Base-by-base conservation (phyloP, 1,140 invertebrate genomes). In the Drosophila aff. region DNA sequence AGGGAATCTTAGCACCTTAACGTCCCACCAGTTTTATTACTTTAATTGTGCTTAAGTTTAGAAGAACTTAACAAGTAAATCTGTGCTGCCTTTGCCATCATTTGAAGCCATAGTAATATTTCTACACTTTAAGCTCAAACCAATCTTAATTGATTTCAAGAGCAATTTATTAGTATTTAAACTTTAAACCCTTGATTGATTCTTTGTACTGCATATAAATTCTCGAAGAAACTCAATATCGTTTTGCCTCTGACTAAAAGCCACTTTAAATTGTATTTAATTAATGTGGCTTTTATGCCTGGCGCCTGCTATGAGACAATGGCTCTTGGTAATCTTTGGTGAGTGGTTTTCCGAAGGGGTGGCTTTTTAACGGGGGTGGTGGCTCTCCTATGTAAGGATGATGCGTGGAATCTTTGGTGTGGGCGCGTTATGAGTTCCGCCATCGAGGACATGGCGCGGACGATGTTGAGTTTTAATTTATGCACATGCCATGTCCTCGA, bases 381-480 rank as follows among this genome's bases (percentile, higher is more conserved):
- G 33, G 3, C 4, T 13, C 9, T n/a, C 4, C 16, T 13, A 23
- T 26, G 11, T n/a, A 15, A 31, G 11, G 26, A 8, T 31, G 50
- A 23, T 21, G 26, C 41, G 11, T 23, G 2, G 15, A 36, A 11
- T 62, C 23, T 44, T 52, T 50, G 10, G 49, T 53, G 47, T 38
- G 73, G 61, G 62, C 57, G 59, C 62, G 64, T 80, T 87, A 79
- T 87, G 83, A 82, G 83, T 82, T 69, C 66, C 75, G 61, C 69
- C 74, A 85, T 84, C 57, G 82, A 78, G 82, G 59, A 77, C 78
- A 68, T 50, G 61, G 40, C 44, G 67, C 65, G 49, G 50, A 72
- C 62, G 73, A 69, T 61, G 67, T 75, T 78, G 83, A 77, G 67
- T 89, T 90, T 89, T 89, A 89, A 89, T 90, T 90, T 89, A 90